Conservation (phyloP, 2,888 invertebrate genomes). For the Argynnis bischoffii region DNA sequence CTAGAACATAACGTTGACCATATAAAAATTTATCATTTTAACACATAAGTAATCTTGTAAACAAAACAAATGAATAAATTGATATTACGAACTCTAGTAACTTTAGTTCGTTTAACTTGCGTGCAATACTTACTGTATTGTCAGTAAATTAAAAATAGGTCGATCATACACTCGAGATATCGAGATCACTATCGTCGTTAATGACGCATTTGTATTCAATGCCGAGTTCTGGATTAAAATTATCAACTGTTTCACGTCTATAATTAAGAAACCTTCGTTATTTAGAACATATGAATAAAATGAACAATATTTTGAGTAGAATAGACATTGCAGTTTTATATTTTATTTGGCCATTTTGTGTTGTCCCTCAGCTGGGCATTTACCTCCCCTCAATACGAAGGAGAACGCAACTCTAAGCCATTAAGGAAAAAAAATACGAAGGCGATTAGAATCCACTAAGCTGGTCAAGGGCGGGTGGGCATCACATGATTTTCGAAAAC, state of each 20-base stretch:
- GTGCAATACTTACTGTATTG: constrained; percentile 14
- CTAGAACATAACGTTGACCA: too few relatives aligned
- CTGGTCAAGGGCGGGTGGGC: too few relatives aligned
- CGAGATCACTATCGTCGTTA: constrained; percentile 32
- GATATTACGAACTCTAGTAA: not conserved
- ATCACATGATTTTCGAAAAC: too few relatives aligned
- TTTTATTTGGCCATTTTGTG: too few relatives aligned
- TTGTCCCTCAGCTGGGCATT: too few relatives aligned
- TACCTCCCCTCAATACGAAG: too few relatives aligned
- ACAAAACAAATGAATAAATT: not conserved
- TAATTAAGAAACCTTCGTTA: constrained; percentile 33
- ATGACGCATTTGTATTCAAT: constrained; percentile 37
- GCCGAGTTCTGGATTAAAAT: constrained; percentile 37
- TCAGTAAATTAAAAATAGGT: constrained; percentile 32
- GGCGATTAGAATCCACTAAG: too few relatives aligned
- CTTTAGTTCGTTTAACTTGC: constrained; percentile 7
- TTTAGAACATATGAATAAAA: constrained; percentile 21
- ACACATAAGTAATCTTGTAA: too few relatives aligned
- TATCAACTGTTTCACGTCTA: constrained; percentile 33
- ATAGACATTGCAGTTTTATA: not conserved
- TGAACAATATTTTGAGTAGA: constrained; percentile 7
- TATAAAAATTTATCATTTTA: too few relatives aligned
- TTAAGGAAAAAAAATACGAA: too few relatives aligned
- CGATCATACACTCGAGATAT: constrained; percentile 35
- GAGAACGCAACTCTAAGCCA: too few relatives aligned